These are phyloP conservation scores for Boulengeromyrus knoepffleri DNA, from an alignment of 2,113 vertebrate species.

Conservation along the genomic window DNA sequence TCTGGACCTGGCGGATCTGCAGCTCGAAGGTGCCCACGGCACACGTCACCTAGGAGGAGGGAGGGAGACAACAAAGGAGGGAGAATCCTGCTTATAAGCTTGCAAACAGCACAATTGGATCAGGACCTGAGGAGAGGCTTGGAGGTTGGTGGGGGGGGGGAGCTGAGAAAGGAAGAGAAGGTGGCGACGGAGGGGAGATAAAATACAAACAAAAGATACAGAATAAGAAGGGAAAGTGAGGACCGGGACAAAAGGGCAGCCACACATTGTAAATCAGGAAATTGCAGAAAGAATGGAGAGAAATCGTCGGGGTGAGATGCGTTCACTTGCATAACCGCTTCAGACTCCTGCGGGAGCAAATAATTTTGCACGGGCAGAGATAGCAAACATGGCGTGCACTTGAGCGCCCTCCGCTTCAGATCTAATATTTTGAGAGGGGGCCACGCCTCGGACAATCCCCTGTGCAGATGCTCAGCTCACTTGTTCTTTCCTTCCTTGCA, in stretches of 20 bases:
- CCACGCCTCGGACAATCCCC: background rate
- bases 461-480: background rate
- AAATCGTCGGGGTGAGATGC: background rate
- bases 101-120: background rate
- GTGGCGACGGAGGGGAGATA: background rate
- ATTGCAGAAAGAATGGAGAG: background rate
- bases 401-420: background rate
- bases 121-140: background rate
- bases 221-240: conserved; percentile 1
- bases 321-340: background rate
- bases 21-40: conserved; percentile 66
- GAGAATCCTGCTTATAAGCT: background rate
- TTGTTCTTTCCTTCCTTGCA: background rate
- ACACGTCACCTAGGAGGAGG: conserved; percentile 42
- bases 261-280: background rate
- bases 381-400: background rate
- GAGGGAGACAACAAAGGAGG: background rate
- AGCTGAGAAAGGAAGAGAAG: background rate
- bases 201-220: background rate
- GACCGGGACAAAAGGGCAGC: background rate
- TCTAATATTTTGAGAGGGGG: too few relatives aligned
- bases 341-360: background rate
- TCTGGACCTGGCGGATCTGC: conserved; percentile 62
- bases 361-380: background rate
- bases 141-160: background rate